These are phyloP conservation scores for Pecten maximus DNA, from an alignment of 2,888 invertebrate genomes.

Conservation along the genomic window DNA sequence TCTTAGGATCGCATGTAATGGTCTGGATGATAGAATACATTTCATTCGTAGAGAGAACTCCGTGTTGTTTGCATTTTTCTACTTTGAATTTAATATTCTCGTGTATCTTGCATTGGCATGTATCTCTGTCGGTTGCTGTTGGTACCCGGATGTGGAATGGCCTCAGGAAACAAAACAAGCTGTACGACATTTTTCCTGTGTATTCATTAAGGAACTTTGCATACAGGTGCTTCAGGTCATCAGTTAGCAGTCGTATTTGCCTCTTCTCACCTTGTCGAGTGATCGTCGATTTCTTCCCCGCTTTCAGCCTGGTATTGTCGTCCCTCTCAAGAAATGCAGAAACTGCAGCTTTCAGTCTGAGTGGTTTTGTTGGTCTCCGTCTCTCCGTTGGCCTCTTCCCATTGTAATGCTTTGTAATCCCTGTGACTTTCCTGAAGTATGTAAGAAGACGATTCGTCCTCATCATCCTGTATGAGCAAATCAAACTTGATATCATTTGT, in stretches of 20 bases:
- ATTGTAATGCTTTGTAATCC: background rate
- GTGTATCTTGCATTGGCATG: constrained; percentile 55
- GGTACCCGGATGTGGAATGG: constrained; percentile 51
- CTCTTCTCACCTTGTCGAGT: constrained; percentile 48
- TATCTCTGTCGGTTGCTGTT: constrained; percentile 51
- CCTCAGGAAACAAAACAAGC: constrained; percentile 45
- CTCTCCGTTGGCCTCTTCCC: background rate
- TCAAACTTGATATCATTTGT: background rate
- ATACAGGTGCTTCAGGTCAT: constrained; percentile 47
- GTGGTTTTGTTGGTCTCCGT: background rate
- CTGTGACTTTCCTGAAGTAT: background rate
- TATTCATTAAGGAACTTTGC: constrained; percentile 46
- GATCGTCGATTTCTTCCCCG: constrained; percentile 51
- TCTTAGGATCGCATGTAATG: constrained; percentile 44
- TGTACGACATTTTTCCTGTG: constrained; percentile 44
- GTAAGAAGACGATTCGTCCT: background rate
- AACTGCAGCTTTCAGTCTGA: background rate
- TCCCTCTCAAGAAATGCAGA: constrained; percentile 39
- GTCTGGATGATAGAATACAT: background rate
- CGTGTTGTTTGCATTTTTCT: constrained; percentile 35
- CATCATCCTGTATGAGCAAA: background rate
- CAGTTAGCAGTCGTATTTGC: constrained; percentile 51
- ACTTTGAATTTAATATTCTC: constrained; percentile 49
- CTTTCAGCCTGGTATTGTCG: constrained; percentile 51
- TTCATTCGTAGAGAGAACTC: background rate